Evolutionary conservation across 2,113 vertebrate species (phyloP), one percentile per base, ranked within the genome.

Genomic region (Syngnathus scovelli): DNA sequence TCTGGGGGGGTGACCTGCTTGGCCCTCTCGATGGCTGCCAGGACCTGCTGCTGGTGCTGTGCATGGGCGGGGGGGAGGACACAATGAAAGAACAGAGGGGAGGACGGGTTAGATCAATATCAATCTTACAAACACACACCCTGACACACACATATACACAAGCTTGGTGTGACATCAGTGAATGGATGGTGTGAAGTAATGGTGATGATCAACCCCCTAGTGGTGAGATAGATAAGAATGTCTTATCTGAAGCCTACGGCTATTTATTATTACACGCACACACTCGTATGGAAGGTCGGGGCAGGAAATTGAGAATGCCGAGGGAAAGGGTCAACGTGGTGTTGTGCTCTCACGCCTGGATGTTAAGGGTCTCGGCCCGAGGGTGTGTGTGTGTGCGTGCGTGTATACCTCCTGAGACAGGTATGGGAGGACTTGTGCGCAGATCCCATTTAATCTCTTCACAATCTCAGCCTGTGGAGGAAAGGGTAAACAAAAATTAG

Each of bases 41-140:
- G 87, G 80, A 99, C 97, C 88, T 99, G 96, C 90, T 99, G 97
- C 90, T 99, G 97, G 91, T 98, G 97, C 96, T 98, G 80, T 54
- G 78, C 61, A 23, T 5, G 48, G 21, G 58, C 48, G 4, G 2
- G 54, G 54, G 66, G 43, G 59, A 59, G 65, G 13, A 83, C 59
- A 89, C 74, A 83, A 85, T 66, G 78, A 84, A 75, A 77, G 69
- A 81, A 82, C 84, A 65, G 75, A 66, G 70, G 70, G 63, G 48
- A 60, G 72, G 59, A 44, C 66, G 48, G 49, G 83, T 86, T 86
- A 83, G 88, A 87, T 86, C 84, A 88, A 89, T 87, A 88, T 87
- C 82, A 82, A 76, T 71, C 78, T 75, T 86, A 75, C 80, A 72
- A 78, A 78, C 68, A 80, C 73, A 23, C 61, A 36, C 65, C 55